Percentiles rank a stretch among this genome's conserved stretches.
phyloP scores from a whole-genome alignment of 2,888 invertebrate species.

The Allacma fusca region DNA sequence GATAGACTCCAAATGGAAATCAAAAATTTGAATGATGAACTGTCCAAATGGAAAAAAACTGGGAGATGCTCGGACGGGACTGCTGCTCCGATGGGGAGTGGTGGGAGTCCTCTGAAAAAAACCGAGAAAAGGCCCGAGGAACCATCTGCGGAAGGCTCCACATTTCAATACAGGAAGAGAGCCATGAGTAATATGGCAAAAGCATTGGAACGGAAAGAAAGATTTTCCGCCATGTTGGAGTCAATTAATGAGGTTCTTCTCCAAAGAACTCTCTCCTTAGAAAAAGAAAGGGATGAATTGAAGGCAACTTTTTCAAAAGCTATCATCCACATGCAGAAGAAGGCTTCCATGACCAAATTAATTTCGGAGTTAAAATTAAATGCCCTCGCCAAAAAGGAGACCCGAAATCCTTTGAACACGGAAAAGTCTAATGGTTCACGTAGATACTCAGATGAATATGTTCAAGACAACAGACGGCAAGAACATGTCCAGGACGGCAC shows the following conservation, averaged over 20 bases:
- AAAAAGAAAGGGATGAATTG: slow-evolving; percentile 79
- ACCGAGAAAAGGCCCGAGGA: no score
- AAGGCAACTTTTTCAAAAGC: slow-evolving; percentile 82
- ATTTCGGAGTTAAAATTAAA: slow-evolving; percentile 78
- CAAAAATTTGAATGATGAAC: slow-evolving; percentile 40
- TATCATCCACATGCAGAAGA: slow-evolving; percentile 86
- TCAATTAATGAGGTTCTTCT: slow-evolving; percentile 52
- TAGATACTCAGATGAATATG: no score
- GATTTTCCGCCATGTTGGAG: slow-evolving; percentile 48
- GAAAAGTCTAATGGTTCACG: no score
- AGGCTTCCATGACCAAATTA: slow-evolving; percentile 81
- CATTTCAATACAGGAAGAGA: no score
- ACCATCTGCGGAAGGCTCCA: no score
- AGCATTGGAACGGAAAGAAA: slow-evolving; percentile 50
- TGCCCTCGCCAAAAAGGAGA: slow-evolving; percentile 6
- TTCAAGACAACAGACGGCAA: no score
- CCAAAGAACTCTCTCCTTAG: slow-evolving; percentile 64
- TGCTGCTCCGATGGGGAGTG: no score
- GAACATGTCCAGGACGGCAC: no score
- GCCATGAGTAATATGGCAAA: slow-evolving; percentile 30
- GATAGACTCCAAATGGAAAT: slow-evolving; percentile 44
- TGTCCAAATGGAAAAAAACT: slow-evolving; percentile 80
- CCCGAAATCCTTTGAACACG: no score
- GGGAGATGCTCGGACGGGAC: no score
- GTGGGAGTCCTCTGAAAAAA: no score